phyloP scores from a whole-genome alignment of 2,888 invertebrate genomes.

The Gari tellinella region DNA sequence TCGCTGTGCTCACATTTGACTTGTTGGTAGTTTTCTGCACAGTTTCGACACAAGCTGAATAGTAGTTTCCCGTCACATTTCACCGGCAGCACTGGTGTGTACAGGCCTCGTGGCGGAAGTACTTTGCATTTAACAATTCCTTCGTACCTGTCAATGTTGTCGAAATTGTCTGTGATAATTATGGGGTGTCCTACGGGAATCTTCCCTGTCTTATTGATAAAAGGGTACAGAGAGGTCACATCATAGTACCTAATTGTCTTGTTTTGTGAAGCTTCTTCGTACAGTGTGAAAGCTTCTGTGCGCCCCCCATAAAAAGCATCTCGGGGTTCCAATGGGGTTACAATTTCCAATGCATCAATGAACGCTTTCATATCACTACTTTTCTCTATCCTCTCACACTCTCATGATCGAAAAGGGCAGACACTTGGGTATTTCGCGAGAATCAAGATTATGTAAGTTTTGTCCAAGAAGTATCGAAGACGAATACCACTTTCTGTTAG shows the following conservation, averaged over 20 bases:
- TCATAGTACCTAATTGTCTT: conserved; percentile 68
- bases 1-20: conserved; percentile 12
- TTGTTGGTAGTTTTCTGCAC: conserved; percentile 31
- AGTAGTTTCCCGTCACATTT: conserved; percentile 73
- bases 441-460: too few species aligned
- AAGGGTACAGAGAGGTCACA: conserved; percentile 73
- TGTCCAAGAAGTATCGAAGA: too few species aligned
- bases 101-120: conserved; percentile 69
- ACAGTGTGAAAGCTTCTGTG: too few species aligned
- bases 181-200: conserved; percentile 70
- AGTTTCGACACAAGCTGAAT: conserved; percentile 78
- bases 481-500: too few species aligned
- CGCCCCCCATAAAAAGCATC: conserved; percentile 75
- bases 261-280: conserved; percentile 42
- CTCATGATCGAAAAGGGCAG: too few species aligned
- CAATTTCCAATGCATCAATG: too few species aligned
- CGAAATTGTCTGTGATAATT: conserved; percentile 65
- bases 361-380: too few species aligned
- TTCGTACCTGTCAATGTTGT: conserved; percentile 56
- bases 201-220: conserved; percentile 61
- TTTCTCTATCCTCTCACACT: too few species aligned
- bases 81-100: conserved; percentile 75
- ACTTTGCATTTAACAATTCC: conserved; percentile 72
- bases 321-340: too few species aligned
- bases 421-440: too few species aligned